These are phyloP conservation scores for Darevskia nairensis DNA, from an alignment of 2,797 vertebrate genomes.

Conservation along the genomic window DNA sequence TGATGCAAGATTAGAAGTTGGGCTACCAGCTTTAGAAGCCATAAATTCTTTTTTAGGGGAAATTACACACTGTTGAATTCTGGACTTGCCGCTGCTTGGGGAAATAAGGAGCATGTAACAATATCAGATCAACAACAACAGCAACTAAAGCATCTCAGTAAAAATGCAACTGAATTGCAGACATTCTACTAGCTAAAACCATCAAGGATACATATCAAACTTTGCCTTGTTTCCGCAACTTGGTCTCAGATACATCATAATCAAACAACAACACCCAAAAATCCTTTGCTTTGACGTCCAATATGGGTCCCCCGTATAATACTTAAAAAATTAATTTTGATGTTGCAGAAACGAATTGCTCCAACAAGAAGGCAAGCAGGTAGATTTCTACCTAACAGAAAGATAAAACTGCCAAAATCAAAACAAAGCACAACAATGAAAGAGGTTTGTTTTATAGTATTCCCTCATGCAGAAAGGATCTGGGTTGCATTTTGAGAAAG, in stretches of 20 bases:
- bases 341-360: not conserved
- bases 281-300: not conserved
- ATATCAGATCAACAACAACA: not conserved
- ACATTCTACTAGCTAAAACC: not conserved
- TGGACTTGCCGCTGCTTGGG: not conserved
- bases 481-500: not conserved
- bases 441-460: not conserved
- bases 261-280: not conserved
- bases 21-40: not conserved
- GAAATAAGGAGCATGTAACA: not conserved
- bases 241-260: not conserved
- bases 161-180: not conserved
- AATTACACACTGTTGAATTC: not conserved
- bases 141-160: not conserved
- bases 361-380: not conserved
- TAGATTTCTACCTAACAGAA: not conserved
- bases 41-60: not conserved
- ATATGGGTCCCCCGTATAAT: not conserved
- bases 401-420: not conserved
- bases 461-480: not conserved
- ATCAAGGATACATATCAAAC: not conserved
- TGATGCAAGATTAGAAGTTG: not conserved
- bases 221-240: not conserved
- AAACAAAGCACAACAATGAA: not conserved
- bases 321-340: not conserved